Conservation (phyloP, 2,888 invertebrate genomes). For the Pterobdella sp. region DNA sequence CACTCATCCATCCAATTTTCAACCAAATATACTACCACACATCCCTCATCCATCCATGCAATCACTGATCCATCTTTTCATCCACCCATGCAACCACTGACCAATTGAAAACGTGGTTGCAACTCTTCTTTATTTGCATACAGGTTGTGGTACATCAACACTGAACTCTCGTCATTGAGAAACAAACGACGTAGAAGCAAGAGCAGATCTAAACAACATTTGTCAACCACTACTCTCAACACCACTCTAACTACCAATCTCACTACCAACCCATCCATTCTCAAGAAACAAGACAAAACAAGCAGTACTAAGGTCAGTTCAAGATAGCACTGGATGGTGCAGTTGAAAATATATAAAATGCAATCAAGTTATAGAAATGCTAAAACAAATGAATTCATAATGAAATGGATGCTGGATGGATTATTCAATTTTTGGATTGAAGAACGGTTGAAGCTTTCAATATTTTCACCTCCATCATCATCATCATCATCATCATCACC, state of each 20-base stretch:
- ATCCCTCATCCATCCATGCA: background rate
- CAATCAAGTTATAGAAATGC: background rate
- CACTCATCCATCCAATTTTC: background rate
- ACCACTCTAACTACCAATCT: constrained; percentile 6
- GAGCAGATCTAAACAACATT: background rate
- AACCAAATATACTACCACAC: background rate
- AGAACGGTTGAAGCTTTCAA: background rate
- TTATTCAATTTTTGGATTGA: background rate
- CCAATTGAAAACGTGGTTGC: background rate
- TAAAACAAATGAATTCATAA: background rate
- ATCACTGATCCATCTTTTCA: background rate
- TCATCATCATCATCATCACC: background rate
- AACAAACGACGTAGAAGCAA: background rate
- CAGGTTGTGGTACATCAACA: constrained; percentile 27
- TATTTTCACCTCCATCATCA: background rate
- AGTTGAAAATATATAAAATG: too few relatives aligned
- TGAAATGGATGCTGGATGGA: background rate
- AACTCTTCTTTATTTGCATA: background rate
- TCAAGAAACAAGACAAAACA: background rate
- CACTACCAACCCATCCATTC: constrained; percentile 3
- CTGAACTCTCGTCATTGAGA: background rate
- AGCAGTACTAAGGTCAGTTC: background rate
- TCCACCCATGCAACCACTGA: constrained; percentile 1
- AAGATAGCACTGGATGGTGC: background rate
- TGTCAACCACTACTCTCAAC: constrained; percentile 7